A percentile compares a stretch with the other conserved stretches of the same genome.
phyloP scores from a whole-genome alignment of 2,113 vertebrate species.

The Willisornis vidua region DNA sequence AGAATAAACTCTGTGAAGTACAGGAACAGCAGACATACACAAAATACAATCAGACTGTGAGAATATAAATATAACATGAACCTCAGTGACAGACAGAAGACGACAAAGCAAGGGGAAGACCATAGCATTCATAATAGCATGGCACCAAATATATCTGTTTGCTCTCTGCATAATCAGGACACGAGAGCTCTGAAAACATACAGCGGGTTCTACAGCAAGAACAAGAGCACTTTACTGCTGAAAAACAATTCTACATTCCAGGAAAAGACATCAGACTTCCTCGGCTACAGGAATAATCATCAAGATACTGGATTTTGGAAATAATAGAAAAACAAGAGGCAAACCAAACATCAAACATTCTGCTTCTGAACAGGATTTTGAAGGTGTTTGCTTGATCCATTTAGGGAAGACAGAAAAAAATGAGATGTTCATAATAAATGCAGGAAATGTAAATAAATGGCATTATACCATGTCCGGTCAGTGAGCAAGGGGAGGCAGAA shows the following conservation, averaged over 20 bases:
- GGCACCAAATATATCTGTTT: background rate
- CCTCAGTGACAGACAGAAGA: background rate
- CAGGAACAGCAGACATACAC: slow-evolving; percentile 18
- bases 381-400: background rate
- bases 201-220: background rate
- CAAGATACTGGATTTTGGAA: background rate
- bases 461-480: background rate
- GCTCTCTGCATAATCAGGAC: background rate
- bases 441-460: background rate
- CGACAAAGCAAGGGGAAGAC: background rate
- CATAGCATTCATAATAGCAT: background rate
- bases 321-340: background rate
- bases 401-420: background rate
- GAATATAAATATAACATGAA: slow-evolving; percentile 18
- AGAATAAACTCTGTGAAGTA: slow-evolving; percentile 16
- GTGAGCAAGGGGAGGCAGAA: background rate
- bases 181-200: background rate
- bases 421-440: background rate
- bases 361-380: background rate
- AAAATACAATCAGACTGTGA: slow-evolving; percentile 3
- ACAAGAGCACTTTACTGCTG: background rate
- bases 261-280: background rate
- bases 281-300: background rate
- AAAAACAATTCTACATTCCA: background rate
- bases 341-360: background rate